phyloP scores from a whole-genome alignment of 2,113 vertebrate genomes.

The Tragelaphus strepsiceros region DNA sequence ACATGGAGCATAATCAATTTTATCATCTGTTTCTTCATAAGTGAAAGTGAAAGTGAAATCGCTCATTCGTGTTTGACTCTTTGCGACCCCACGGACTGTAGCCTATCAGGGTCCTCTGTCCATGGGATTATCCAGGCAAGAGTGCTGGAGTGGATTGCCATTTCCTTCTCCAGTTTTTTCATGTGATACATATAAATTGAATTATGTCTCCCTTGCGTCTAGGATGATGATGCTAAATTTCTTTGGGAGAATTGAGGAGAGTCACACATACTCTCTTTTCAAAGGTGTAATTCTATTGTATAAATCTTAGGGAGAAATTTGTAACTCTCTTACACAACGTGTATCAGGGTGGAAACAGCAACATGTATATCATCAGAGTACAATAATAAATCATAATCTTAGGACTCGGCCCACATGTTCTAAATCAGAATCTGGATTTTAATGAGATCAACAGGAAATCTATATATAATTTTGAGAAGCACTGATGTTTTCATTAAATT shows the following conservation, averaged over 20 bases:
- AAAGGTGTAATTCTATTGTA: not conserved
- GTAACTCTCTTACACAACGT: not conserved
- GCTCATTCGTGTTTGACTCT: too few species aligned
- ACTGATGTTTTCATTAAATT: not conserved
- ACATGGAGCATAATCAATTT: not conserved
- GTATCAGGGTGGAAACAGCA: not conserved
- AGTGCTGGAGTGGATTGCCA: too few species aligned
- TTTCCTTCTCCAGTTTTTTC: not conserved
- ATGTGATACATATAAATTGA: too few species aligned
- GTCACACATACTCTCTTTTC: not conserved
- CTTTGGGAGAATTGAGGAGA: not conserved
- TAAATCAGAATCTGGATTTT: not conserved
- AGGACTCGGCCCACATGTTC: rapidly evolving
- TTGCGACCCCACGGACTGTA: too few species aligned
- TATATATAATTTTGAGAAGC: not conserved
- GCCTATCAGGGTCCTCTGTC: too few species aligned
- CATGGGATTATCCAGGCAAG: too few species aligned
- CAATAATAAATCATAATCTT: not conserved
- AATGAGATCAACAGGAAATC: not conserved
- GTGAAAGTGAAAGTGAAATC: too few species aligned
- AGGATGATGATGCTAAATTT: not conserved
- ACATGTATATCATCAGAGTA: not conserved
- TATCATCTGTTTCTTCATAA: not conserved
- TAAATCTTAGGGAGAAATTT: not conserved
- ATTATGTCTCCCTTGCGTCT: not conserved